These are phyloP conservation scores for Eristalinus aeneus DNA, from an alignment of 2,888 invertebrate genomes.

Conservation along the genomic window DNA sequence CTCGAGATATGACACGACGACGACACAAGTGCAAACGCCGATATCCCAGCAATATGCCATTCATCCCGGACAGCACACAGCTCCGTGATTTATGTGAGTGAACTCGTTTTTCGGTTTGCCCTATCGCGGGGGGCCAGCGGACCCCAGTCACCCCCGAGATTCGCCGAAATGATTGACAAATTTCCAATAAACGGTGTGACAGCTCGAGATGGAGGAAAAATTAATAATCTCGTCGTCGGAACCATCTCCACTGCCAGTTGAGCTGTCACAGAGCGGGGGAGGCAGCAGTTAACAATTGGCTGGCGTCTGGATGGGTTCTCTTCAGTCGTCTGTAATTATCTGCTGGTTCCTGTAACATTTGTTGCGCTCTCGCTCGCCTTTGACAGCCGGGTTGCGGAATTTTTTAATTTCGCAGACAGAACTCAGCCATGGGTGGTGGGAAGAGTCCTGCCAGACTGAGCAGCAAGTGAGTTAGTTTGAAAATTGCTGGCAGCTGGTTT, in stretches of 20 bases:
- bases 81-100: conserved; percentile 59
- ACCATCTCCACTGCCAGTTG: conserved; percentile 41
- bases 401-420: conserved; percentile 60
- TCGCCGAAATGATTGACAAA: conserved; percentile 65
- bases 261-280: conserved; percentile 32
- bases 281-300: conserved; percentile 47
- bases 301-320: conserved; percentile 32
- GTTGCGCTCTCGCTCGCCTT: conserved; percentile 44
- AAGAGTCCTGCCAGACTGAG: neutral
- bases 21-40: conserved; percentile 49
- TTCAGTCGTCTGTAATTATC: conserved; percentile 58
- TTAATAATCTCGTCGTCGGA: conserved; percentile 41
- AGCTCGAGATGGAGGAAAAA: conserved; percentile 15
- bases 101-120: conserved; percentile 6
- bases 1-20: conserved; percentile 39
- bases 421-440: conserved; percentile 20
- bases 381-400: conserved; percentile 61
- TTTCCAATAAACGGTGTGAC: conserved; percentile 49
- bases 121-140: conserved; percentile 12
- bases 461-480: neutral
- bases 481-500: neutral
- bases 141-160: conserved; percentile 26
- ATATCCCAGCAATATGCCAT: neutral
- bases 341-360: conserved; percentile 55
- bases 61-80: conserved; percentile 25